Conservation (phyloP, 1,140 invertebrate genomes). For the Phymorhynchus buccinoides region DNA sequence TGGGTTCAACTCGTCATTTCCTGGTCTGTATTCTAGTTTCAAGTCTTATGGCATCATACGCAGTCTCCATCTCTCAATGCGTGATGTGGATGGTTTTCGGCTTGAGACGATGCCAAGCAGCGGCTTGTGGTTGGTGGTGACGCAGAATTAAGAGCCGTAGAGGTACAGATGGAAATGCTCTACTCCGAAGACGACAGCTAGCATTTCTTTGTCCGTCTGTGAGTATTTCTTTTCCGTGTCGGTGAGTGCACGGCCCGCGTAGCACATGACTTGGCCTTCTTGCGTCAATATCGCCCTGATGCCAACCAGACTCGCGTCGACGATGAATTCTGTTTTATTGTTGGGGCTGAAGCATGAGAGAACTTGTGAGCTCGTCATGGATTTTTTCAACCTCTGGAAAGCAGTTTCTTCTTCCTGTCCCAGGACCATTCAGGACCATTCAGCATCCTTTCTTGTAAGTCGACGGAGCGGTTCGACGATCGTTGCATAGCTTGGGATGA, state of each 20-base stretch:
- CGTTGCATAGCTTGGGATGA: slow-evolving; percentile 42
- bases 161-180: not conserved
- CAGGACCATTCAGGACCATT: slow-evolving; percentile 25
- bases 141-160: too few relatives aligned
- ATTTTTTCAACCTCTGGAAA: too few relatives aligned
- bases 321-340: not conserved
- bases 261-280: slow-evolving; percentile 41
- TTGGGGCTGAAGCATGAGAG: too few relatives aligned
- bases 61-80: not conserved
- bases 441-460: slow-evolving; percentile 9
- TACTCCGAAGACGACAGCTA: not conserved
- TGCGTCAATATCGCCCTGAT: slow-evolving; percentile 38
- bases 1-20: not conserved
- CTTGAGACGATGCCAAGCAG: too few relatives aligned
- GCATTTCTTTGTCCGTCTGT: not conserved
- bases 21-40: not conserved
- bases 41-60: not conserved
- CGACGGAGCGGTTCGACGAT: slow-evolving; percentile 45
- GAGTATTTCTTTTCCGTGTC: not conserved
- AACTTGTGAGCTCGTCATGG: too few relatives aligned
- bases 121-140: too few relatives aligned
- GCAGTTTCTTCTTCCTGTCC: slow-evolving; percentile 25
- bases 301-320: slow-evolving; percentile 35
- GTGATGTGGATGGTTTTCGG: not conserved
- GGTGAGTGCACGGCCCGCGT: slow-evolving; percentile 36